Conservation (phyloP, 2,888 invertebrate species). For the Cephus rjabovi region DNA sequence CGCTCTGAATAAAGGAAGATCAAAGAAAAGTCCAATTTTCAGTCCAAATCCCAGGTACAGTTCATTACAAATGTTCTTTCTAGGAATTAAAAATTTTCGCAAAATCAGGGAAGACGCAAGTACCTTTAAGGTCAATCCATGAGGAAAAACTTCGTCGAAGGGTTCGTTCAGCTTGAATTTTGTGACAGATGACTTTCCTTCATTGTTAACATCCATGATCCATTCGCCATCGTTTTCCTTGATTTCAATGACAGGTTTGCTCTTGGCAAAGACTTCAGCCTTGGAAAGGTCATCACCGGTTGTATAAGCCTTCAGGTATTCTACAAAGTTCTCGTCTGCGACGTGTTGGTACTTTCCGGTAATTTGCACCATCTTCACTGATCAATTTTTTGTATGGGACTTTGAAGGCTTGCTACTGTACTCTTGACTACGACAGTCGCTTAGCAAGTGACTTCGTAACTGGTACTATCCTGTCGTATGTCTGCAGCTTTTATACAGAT, state of each 20-base stretch:
- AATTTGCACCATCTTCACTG: conserved; percentile 55
- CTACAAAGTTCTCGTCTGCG: conserved; percentile 59
- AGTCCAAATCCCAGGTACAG: too few relatives aligned
- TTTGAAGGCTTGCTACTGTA: not conserved
- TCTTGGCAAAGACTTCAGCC: conserved; percentile 49
- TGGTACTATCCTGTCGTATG: not conserved
- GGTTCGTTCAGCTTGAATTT: conserved; percentile 59
- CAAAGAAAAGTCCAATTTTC: not conserved
- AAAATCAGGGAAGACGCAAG: conserved; percentile 10
- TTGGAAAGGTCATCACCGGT: conserved; percentile 35
- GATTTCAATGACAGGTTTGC: conserved; percentile 56
- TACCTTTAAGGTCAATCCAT: conserved; percentile 57
- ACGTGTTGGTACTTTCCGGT: conserved; percentile 59
- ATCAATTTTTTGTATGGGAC: not conserved
- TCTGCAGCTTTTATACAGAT: conserved; percentile 16
- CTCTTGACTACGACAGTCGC: not conserved
- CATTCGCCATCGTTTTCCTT: conserved; percentile 49
- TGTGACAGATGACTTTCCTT: conserved; percentile 47
- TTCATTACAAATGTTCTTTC: too few relatives aligned
- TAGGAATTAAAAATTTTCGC: not conserved
- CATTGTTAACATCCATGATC: conserved; percentile 52
- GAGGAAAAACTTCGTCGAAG: conserved; percentile 61
- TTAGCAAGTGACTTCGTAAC: not conserved
- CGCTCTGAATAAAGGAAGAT: conserved; percentile 43
- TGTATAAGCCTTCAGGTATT: conserved; percentile 56